Base-by-base conservation (phyloP, 2,888 invertebrate genomes). In the Embidobia sp. region DNA sequence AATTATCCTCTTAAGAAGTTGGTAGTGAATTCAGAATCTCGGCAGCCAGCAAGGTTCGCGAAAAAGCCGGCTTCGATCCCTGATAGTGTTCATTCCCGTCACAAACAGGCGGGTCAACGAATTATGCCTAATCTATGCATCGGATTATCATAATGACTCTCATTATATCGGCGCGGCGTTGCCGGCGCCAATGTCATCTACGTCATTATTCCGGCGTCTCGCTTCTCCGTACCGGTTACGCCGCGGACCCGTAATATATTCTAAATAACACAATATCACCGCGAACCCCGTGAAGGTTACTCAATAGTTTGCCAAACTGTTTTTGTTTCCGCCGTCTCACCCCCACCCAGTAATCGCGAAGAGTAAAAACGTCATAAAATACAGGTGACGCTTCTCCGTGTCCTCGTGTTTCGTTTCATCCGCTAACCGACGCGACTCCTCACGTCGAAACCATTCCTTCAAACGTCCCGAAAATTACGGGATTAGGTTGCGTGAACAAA, bases 51-150 rank as follows among this genome's bases (percentile, higher is more conserved):
- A 40, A 42, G 16, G 11, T 61, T 11, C 8, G 26, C 48, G 37
- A 29, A 55, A 29, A 63, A 64, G 18, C 31, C 33, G 6, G 31
- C 51, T 69, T 73, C 73, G 73, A 77, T 74, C 74, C 26, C 57
- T 55, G 49, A 73, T 74, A 64, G 59, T 42, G 57, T 76, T 64
- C 64, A 42, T 53, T 55, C 16, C 49, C 69, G 66, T 85, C 83
- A 82, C 48, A 79, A 81, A 78, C 88, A 87, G 85, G 82, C 82
- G 85, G 83, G 83, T 82, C 87, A 86, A 87, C 84, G 86, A 88
- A 84, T 87, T 86, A 88, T 86, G 85, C 82, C 85, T 88, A 88
- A 88, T 88, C 88, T 88, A 87, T 88, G 87, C 86, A 83, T 85
- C 84, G 85, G 84, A 88, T 88, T 88, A 88, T 87, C 88, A 88